These are phyloP conservation scores for Pleuronectes platessa DNA, from an alignment of 2,113 vertebrate genomes.

Conservation along the genomic window DNA sequence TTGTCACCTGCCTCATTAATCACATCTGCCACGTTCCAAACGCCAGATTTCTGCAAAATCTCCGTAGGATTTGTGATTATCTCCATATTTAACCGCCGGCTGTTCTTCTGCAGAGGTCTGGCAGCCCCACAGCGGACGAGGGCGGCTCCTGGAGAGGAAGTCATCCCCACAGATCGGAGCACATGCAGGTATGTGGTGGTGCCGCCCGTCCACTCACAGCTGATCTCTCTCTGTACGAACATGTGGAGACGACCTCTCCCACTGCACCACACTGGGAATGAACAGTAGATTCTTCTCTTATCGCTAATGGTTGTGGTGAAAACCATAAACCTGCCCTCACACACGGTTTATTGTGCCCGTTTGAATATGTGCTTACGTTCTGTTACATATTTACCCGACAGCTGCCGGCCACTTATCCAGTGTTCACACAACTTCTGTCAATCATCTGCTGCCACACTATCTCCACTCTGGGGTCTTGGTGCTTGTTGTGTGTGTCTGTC, in stretches of 20 bases:
- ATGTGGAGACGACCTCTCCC: neutral
- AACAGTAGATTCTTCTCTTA: neutral
- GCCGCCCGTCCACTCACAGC: neutral
- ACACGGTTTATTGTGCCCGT: neutral
- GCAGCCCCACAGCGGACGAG: conserved; percentile 73
- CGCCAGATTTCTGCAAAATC: neutral
- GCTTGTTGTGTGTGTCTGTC: conserved; percentile 22
- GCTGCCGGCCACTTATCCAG: neutral
- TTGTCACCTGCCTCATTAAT: conserved; percentile 31
- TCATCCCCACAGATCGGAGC: conserved; percentile 52
- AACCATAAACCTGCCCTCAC: conserved; percentile 1
- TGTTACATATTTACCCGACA: conserved; percentile 44
- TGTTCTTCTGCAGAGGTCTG: conserved; percentile 68
- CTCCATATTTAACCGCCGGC: conserved; percentile 6
- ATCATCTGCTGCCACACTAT: neutral
- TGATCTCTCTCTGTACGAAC: neutral
- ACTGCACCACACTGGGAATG: neutral
- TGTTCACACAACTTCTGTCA: conserved; percentile 28
- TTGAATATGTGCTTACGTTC: conserved; percentile 2
- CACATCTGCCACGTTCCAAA: conserved; percentile 18
- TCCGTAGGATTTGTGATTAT: conserved; percentile 22
- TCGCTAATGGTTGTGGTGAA: conserved; percentile 8
- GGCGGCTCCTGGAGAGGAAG: conserved; percentile 55
- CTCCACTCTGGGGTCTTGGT: neutral
- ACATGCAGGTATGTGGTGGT: conserved; percentile 73